phyloP scores from a whole-genome alignment of 2,888 invertebrate genomes.

The Conus canariensis region DNA sequence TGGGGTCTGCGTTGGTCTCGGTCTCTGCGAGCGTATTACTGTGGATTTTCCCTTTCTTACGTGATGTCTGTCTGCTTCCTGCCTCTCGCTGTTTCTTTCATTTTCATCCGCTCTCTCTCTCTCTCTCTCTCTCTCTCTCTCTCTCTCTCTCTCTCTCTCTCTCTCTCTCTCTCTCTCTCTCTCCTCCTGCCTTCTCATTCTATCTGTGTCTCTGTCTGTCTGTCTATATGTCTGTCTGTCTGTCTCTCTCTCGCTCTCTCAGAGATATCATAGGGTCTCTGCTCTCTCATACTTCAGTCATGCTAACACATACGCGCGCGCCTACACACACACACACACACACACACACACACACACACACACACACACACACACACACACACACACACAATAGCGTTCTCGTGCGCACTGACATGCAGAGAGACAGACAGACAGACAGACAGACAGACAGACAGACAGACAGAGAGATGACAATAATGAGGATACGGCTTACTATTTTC shows the following conservation, averaged over 20 bases:
- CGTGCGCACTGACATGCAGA: no score
- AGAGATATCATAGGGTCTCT: no score
- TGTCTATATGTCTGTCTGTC: neutral
- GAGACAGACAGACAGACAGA: no score
- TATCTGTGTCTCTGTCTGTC: neutral
- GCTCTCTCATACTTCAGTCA: no score
- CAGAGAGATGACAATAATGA: no score
- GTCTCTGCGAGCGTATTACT: neutral
- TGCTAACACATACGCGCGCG: no score
- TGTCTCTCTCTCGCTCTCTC: neutral
- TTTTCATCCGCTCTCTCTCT: neutral
- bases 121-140: neutral
- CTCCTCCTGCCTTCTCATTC: neutral
- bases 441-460: no score
- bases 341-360: neutral
- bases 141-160: constrained; percentile 3
- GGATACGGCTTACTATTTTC: no score
- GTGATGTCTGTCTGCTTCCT: neutral
- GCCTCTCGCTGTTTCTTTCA: neutral
- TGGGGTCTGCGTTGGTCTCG: neutral
- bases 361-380: constrained; percentile 22
- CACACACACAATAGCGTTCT: neutral
- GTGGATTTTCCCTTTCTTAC: no score
- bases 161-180: constrained; percentile 11
- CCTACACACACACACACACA: no score